phyloP scores from a whole-genome alignment of 1,140 invertebrate species.

The Drosophila subpulchrella region DNA sequence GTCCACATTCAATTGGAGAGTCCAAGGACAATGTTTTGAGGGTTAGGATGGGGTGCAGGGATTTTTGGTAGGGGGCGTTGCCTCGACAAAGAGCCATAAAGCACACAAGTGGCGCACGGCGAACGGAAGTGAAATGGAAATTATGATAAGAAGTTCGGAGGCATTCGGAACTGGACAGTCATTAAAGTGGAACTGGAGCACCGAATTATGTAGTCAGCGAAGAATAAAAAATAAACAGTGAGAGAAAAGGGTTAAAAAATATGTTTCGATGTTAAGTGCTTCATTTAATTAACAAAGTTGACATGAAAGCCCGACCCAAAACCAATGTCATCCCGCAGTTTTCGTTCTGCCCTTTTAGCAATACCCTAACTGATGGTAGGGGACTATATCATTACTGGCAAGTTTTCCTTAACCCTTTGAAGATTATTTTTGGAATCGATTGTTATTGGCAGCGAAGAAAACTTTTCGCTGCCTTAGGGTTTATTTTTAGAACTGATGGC shows the following conservation, averaged over 20 bases:
- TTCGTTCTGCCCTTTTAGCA: constrained; percentile 19
- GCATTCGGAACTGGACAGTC: constrained; percentile 46
- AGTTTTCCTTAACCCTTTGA: background rate
- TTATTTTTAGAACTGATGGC: constrained; percentile 15
- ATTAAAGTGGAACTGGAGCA: constrained; percentile 64
- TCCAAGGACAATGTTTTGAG: background rate
- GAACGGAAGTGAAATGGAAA: constrained; percentile 70
- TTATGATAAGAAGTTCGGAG: constrained; percentile 66
- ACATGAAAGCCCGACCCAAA: constrained; percentile 63
- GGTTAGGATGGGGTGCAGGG: background rate
- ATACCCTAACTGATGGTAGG: constrained; percentile 20
- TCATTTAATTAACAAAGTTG: constrained; percentile 82
- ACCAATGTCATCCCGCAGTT: constrained; percentile 41
- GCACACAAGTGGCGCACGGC: constrained; percentile 42
- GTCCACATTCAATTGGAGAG: constrained; percentile 41
- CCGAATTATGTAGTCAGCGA: constrained; percentile 57
- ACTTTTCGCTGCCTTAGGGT: no score
- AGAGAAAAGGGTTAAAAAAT: constrained; percentile 50
- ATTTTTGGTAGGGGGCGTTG: constrained; percentile 5
- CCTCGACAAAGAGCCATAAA: constrained; percentile 30
- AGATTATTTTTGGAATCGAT: background rate
- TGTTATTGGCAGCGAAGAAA: background rate
- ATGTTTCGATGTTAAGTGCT: constrained; percentile 79
- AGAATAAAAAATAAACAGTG: constrained; percentile 14
- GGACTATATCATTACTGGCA: background rate